Percentiles rank a stretch among this genome's conserved stretches.
These are phyloP conservation scores for Hyles euphorbiae DNA, from an alignment of 1,140 invertebrate genomes.

Conservation along the genomic window DNA sequence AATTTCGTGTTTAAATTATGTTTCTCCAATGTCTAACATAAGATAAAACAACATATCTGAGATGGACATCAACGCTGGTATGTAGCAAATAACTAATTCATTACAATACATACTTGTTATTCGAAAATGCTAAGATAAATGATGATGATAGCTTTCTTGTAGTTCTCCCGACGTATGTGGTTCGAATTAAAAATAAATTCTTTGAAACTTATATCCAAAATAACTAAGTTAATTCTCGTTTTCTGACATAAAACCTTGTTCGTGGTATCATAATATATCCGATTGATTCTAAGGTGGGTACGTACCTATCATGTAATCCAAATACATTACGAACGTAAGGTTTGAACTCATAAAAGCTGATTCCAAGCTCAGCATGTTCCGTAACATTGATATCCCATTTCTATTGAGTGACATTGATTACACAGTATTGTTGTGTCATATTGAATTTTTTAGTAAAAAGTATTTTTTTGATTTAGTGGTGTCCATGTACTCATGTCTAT, in stretches of 20 bases:
- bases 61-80: slow-evolving; percentile 70
- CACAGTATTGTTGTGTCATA: no score
- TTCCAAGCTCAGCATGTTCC: neutral
- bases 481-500: no score
- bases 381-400: no score
- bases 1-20: slow-evolving; percentile 40
- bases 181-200: no score
- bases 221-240: neutral
- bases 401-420: no score
- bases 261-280: neutral
- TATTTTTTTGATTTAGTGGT: no score
- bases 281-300: neutral
- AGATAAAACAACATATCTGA: slow-evolving; percentile 43
- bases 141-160: slow-evolving; percentile 25
- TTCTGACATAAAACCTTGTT: neutral
- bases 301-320: slow-evolving; percentile 5
- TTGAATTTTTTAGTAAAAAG: no score
- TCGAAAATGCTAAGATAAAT: slow-evolving; percentile 18
- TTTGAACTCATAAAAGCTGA: neutral
- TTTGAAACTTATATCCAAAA: no score
- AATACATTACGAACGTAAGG: slow-evolving; percentile 3
- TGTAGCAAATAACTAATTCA: slow-evolving; percentile 28
- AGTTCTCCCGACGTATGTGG: slow-evolving; percentile 11
- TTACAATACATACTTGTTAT: slow-evolving; percentile 13
- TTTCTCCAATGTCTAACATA: slow-evolving; percentile 29